Evolutionary conservation across 1,140 invertebrate species (phyloP), one percentile per base, ranked within the genome.

Genomic region (Zaprionus ornatus): DNA sequence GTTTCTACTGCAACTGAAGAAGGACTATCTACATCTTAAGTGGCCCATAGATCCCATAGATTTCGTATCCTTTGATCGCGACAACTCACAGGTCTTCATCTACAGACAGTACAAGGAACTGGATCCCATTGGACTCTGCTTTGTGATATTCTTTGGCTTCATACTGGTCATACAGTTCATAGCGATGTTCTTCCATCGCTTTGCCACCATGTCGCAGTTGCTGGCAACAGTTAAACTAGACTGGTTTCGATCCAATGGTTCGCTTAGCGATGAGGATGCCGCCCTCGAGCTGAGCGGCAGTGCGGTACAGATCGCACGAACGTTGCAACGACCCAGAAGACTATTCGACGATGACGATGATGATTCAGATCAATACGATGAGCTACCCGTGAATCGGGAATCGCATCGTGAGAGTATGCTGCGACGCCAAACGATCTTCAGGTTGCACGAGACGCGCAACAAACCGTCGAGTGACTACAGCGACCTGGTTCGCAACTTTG

Each of bases 121-220:
- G 45, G 97, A 98, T 87, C 96, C 96, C 0, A 96, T 97, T 66
- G 96, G 96, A 68, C 93, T 97, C 1, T 94, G 96, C 13, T 96
- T 97, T 84, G 94, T 97, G 27, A 91, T 96, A 17, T 96, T 96
- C 76, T 97, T 97, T 82, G 95, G 95, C 9, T 79, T 95, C 3
- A 88, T 97, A 37, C 90, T 98, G 19, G 80, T 95, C 0, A 95
- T 98, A 48, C 97, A 98, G 93, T 97, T 97, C 80, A 79, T 97
- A 2, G 96, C 96, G 17, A 98, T 98, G 97, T 93, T 97, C 25
- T 94, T 97, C 73, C 97, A 98, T 93, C 94, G 97, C 29, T 97
- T 97, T 77, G 95, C 95, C 17, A 98, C 97, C 0, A 95, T 98
- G 81, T 95, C 96, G 1, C 97, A 98, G 91, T 95, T 98, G 68